Evolutionary conservation across 1,140 invertebrate species (phyloP), one percentile per base, ranked within the genome.

Genomic region (Sycophila sp.): DNA sequence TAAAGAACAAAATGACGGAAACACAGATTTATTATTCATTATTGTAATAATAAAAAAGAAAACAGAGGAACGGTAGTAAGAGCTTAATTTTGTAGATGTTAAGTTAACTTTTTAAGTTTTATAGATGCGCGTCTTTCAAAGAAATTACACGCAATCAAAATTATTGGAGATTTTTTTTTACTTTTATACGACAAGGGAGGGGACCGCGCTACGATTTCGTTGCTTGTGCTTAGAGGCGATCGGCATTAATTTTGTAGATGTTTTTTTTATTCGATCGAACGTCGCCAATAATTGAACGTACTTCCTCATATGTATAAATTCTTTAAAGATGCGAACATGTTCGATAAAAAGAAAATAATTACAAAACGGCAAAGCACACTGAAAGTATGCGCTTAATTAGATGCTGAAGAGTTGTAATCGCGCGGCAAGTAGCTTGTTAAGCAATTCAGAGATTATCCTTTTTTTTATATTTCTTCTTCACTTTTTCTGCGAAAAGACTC

Each of bases 61-160:
- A n/a, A n/a, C n/a, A n/a, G n/a, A n/a, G n/a, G n/a, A n/a, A n/a
- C n/a, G n/a, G n/a, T n/a, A 53, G 15, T 66, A 42, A 66, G 36
- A 45, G 64, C 38, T 58, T 67, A 58, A n/a, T 42, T 24, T 51
- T 13, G 3, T 58, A 55, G 24, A 8, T 30, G 8, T 42, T 55
- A 28, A n/a, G 13, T 45, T 58, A 42, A 34, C 7, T 40, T 45
- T n/a, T 19, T 42, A 55, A 30, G 6, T 34, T 56, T 22, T 56
- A 58, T 13, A 4, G n/a, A 47, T 34, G 15, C 2, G 10, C n/a
- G n/a, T n/a, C 1, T 22, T 38, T 66, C 58, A 24, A 58, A 56
- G 28, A 58, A 56, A 67, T 51, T 42, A 67, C 55, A 49, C 34
- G 34, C 53, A 45, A 56, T 67, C 38, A 67, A 51, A 64, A 51